Evolutionary conservation across 2,113 vertebrate species (phyloP), one percentile per base, ranked within the genome.

Genomic region (Rhabdomys dilectus): DNA sequence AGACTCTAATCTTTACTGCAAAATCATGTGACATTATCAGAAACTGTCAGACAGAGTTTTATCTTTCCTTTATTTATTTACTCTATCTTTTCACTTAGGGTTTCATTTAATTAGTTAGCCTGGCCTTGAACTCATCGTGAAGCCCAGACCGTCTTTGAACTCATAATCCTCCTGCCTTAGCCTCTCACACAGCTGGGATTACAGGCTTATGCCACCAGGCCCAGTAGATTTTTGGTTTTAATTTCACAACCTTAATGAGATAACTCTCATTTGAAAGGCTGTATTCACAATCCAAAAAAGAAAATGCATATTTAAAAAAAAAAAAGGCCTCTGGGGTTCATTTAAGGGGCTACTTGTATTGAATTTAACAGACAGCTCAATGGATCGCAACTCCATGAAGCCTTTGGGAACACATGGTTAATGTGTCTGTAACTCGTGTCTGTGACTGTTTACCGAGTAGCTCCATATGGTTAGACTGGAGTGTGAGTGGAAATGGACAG

Each of bases 1-100:
- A 99, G 56, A 99, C 99, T 96, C 99, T 98, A 42, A 99, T 90
- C 96, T 99, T 99, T 95, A 99, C 99, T 99, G 98, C 1, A 98
- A 97, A 51, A 96, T 97, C 78, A 86, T 90, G 45, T 56, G 85
- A 95, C 62, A 96, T 48, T 3, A 92, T 96, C 31, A 97, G 89
- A 88, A 85, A 48, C 22, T 85, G 36, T 15, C 72, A 89, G 91
- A 39, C 53, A 85, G 90, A 8, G 22, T 84, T 42, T n/a, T 17
- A 15, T 39, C 24, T 62, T 88, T 15, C 26, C 31, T 64, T 70
- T 66, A n/a, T n/a, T 24, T 70, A 88, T 26, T 34, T 34, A 68
- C 7, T 88, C 53, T 26, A 48, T 72, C 70, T 36, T 88, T 72
- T 68, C 34, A 72, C 4, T 29, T 72, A 72, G 48, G 34, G 48